phyloP scores from a whole-genome alignment of 2,113 vertebrate genomes.

The Hippocampus mohnikei region DNA sequence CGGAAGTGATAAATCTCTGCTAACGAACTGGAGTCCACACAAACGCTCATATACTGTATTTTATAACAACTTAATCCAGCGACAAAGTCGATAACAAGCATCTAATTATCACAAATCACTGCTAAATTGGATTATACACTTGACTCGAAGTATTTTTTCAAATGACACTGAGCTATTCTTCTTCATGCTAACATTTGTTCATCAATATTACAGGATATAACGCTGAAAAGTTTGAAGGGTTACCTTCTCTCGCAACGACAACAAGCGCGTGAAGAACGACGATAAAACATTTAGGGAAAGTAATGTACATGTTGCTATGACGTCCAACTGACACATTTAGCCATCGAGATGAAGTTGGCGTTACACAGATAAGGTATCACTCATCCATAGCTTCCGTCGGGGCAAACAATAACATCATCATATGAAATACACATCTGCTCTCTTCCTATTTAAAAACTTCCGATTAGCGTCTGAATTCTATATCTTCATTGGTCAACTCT shows the following conservation, averaged over 20 bases:
- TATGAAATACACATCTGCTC: neutral
- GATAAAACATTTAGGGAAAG: slow-evolving; percentile 9
- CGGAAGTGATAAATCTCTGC: neutral
- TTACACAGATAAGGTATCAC: rapidly evolving
- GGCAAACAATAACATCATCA: neutral
- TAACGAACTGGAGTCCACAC: neutral
- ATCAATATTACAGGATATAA: neutral
- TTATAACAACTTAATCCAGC: neutral
- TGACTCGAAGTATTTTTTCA: neutral
- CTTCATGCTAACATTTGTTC: neutral
- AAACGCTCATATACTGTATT: neutral
- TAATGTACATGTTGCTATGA: slow-evolving; percentile 23
- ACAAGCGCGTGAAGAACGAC: slow-evolving; percentile 25
- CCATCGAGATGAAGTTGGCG: neutral
- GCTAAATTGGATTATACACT: neutral
- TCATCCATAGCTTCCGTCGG: neutral
- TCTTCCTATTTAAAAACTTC: slow-evolving; percentile 47
- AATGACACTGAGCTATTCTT: neutral
- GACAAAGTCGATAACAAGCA: slow-evolving; percentile 1
- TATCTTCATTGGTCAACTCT: slow-evolving; percentile 39
- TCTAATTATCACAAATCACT: neutral
- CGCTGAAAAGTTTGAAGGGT: slow-evolving; percentile 13
- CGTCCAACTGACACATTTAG: no score
- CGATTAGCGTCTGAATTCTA: slow-evolving; percentile 1
- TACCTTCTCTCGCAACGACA: slow-evolving; percentile 30